Evolutionary conservation across 1,140 invertebrate genomes (phyloP).

Genomic region (Bombus waltoni): DNA sequence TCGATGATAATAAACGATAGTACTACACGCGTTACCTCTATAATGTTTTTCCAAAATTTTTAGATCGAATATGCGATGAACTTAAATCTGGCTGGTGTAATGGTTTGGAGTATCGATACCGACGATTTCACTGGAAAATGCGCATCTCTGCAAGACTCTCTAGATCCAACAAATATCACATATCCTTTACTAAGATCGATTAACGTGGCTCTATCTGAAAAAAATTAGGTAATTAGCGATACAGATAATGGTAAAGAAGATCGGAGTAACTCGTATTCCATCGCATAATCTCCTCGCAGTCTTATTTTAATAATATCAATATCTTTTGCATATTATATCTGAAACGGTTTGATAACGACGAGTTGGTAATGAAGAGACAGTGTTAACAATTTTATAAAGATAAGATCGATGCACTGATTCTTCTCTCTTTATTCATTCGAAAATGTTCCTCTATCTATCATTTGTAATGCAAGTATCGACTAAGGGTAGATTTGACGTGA

Average conservation of each 20-base stretch:
- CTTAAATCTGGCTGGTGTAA: constrained; percentile 88
- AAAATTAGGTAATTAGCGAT: no score
- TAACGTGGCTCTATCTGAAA: constrained; percentile 30
- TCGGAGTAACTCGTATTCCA: background rate
- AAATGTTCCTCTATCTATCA: background rate
- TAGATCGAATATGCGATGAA: constrained; percentile 79
- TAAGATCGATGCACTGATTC: background rate
- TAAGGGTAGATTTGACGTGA: no score
- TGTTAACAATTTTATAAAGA: background rate
- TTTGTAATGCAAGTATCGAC: no score
- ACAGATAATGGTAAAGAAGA: no score
- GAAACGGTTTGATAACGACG: background rate
- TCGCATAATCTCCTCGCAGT: background rate
- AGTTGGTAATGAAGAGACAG: background rate
- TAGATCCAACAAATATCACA: background rate
- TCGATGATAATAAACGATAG: background rate
- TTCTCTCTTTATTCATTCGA: background rate
- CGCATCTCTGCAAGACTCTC: constrained; percentile 73
- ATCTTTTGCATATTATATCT: background rate
- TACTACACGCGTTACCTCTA: no score
- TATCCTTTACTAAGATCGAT: constrained; percentile 58
- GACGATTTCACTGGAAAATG: constrained; percentile 90
- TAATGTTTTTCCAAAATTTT: constrained; percentile 13
- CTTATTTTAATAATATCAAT: background rate
- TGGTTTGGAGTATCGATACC: constrained; percentile 93